Percentiles rank a stretch among this genome's conserved stretches.
Evolutionary conservation across 2,797 vertebrate genomes (phyloP).

Genomic region (Oreortyx pictus): DNA sequence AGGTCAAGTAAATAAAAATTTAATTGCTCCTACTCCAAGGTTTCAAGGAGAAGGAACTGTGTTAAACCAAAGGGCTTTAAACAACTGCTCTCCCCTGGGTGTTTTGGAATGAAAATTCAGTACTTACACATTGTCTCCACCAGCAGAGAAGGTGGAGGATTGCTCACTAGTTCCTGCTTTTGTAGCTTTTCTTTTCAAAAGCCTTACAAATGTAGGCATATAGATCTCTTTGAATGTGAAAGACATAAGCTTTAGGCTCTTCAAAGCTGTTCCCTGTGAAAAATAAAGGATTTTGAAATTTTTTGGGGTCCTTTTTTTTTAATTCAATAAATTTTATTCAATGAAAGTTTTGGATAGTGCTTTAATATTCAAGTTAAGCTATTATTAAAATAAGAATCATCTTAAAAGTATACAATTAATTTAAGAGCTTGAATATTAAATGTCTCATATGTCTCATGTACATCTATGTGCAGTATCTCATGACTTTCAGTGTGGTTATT

Average conservation of each 20-base stretch:
- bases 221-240: neutral
- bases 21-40: neutral
- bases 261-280: neutral
- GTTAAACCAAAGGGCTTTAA: neutral
- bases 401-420: neutral
- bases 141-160: neutral
- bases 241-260: neutral
- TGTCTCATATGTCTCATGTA: neutral
- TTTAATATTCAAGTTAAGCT: neutral
- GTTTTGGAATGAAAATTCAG: neutral
- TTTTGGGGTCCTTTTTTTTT: neutral
- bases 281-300: neutral
- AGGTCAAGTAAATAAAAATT: neutral
- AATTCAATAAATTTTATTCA: neutral
- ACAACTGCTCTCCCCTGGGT: neutral
- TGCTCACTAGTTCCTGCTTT: neutral
- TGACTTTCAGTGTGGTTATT: neutral
- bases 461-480: neutral
- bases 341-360: neutral
- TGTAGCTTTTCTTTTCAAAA: neutral
- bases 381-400: neutral
- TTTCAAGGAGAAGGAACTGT: neutral
- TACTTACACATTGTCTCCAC: neutral
- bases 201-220: neutral
- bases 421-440: neutral